phyloP scores from a whole-genome alignment of 2,113 vertebrate species.

The Raja brachyura region DNA sequence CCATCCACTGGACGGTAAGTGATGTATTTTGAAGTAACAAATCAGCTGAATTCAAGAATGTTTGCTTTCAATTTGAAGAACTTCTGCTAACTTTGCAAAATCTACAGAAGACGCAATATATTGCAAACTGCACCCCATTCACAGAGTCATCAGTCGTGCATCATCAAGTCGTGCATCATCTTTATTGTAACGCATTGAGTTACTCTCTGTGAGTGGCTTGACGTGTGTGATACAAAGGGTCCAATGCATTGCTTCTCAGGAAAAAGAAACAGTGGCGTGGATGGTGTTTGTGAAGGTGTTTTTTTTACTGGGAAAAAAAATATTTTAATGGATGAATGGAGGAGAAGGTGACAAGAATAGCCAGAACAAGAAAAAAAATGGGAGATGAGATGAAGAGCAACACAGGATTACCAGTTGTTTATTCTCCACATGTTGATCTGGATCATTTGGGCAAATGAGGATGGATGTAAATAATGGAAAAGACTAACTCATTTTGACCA shows the following conservation, averaged over 20 bases:
- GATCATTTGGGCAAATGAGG: neutral
- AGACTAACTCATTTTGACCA: neutral
- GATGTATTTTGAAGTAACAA: neutral
- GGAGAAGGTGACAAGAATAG: neutral
- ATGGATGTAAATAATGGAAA: neutral
- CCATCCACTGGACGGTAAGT: neutral
- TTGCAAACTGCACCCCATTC: neutral
- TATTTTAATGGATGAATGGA: neutral
- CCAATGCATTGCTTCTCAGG: neutral
- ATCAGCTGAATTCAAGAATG: neutral
- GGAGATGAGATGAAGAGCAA: neutral
- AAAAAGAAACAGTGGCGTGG: neutral
- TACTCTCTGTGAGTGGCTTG: neutral
- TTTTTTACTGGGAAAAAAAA: neutral
- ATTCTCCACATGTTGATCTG: neutral
- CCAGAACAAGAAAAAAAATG: neutral
- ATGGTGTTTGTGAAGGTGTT: neutral
- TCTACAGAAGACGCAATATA: neutral
- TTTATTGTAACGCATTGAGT: neutral
- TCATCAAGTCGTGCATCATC: neutral
- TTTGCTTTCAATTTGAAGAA: neutral
- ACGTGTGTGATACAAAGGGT: neutral
- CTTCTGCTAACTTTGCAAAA: constrained; percentile 1
- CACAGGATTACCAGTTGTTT: neutral
- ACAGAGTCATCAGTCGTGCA: neutral